These are phyloP conservation scores for Ctenomys sociabilis DNA, from an alignment of 2,113 vertebrate genomes.

Conservation along the genomic window DNA sequence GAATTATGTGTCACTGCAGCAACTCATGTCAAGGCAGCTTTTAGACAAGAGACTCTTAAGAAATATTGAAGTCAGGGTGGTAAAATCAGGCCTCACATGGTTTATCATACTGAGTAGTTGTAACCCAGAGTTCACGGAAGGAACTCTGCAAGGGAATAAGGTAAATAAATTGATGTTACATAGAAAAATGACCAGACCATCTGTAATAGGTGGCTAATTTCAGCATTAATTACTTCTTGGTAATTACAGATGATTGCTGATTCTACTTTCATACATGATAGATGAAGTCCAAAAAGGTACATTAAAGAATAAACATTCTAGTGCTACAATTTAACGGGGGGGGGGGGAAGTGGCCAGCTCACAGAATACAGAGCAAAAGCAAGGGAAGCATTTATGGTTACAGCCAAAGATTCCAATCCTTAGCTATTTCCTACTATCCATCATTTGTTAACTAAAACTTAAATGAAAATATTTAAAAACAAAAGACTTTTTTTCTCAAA, in stretches of 20 bases:
- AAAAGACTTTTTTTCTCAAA: slow-evolving; percentile 64
- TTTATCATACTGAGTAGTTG: background rate
- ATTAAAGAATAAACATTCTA: slow-evolving; percentile 78
- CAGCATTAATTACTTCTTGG: slow-evolving; percentile 75
- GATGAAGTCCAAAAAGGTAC: slow-evolving; percentile 72
- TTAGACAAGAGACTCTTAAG: background rate
- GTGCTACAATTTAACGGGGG: slow-evolving; percentile 57
- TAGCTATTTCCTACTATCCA: slow-evolving; percentile 74
- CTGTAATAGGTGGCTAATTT: slow-evolving; percentile 76
- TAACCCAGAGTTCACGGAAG: slow-evolving; percentile 67
- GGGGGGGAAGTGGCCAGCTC: slow-evolving; percentile 24
- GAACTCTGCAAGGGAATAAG: slow-evolving; percentile 55
- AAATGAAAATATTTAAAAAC: slow-evolving; percentile 51
- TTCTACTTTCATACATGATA: slow-evolving; percentile 77
- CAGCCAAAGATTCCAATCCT: slow-evolving; percentile 49
- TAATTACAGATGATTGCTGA: slow-evolving; percentile 72
- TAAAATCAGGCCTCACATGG: slow-evolving; percentile 20
- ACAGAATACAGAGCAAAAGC: slow-evolving; percentile 12
- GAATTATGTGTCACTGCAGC: background rate
- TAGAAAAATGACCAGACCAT: slow-evolving; percentile 77
- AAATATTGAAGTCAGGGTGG: background rate
- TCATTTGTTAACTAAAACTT: slow-evolving; percentile 75
- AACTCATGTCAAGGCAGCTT: background rate
- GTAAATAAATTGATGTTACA: slow-evolving; percentile 76
- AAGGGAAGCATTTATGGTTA: slow-evolving; percentile 57